Evolutionary conservation across 1,140 invertebrate genomes (phyloP), one percentile per base, ranked within the genome.

Genomic region (Chrysopa pallens): DNA sequence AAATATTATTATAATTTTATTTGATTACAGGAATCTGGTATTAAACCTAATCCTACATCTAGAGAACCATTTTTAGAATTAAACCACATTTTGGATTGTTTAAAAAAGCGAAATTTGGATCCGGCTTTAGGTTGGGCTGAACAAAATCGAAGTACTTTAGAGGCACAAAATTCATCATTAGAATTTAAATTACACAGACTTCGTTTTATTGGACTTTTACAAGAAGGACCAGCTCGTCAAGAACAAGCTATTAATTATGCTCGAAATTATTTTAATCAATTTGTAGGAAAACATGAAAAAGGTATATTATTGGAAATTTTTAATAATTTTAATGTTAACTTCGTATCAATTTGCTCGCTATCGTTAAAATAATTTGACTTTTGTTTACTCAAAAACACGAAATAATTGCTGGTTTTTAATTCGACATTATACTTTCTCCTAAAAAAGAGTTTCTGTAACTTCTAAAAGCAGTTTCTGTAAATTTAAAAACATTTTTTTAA

Each of bases 221-320:
- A 73, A 53, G 67, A 76, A 60, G 83, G 82, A 6, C 61, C 72
- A 13, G 55, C 61, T 37, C 69, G 70, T 53, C 80, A 84, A 60
- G 66, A 57, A 17, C 75, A 82, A 55, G 88, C 88, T n/a, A 81
- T 96, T 43, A 57, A 68, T 48, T 95, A 95, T 68, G 90, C 91
- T 2, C 72, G 87, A 36, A 69, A 70, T 46, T 73, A 91, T 66
- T 83, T 97, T 56, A 77, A 80, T 29, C 79, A 78, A 52, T 91
- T 91, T 61, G 82, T 88, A 15, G 62, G 69, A 40, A 69, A 73
- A 44, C 81, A 91, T 60, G 78, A 86, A 52, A 84, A 85, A 74
- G 85, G 85, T 76, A 50, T 44, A 11, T 31, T 6, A 31, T 33
- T 33, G 8, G 17, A 23, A 23, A 23, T 23, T 23, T 23, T 23